These are phyloP conservation scores for Atethmia centrago DNA, from an alignment of 2,888 invertebrate genomes.

Conservation along the genomic window DNA sequence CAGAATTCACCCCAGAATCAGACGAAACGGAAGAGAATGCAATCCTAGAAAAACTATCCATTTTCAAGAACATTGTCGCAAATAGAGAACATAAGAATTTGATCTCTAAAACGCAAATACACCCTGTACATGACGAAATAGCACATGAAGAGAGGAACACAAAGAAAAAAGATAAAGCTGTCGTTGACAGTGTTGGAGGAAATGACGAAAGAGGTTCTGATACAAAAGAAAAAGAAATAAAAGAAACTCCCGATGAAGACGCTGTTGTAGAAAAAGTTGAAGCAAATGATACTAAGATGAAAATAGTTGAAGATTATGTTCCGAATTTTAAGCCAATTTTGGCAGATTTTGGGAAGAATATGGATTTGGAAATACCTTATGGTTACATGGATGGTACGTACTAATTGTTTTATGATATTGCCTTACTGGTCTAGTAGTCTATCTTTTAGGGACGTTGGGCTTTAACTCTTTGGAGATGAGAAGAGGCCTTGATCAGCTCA, in stretches of 20 bases:
- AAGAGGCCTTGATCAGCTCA: too few relatives aligned
- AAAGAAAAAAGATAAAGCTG: slow-evolving; percentile 85
- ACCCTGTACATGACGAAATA: slow-evolving; percentile 82
- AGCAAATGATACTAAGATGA: slow-evolving; percentile 7
- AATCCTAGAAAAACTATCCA: slow-evolving; percentile 80
- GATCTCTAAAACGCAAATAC: slow-evolving; percentile 80
- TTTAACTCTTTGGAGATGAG: too few relatives aligned
- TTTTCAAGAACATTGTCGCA: slow-evolving; percentile 82
- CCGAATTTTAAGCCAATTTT: slow-evolving; percentile 81
- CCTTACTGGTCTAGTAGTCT: neutral
- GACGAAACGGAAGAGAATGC: slow-evolving; percentile 75
- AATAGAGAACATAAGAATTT: slow-evolving; percentile 76
- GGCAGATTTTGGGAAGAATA: slow-evolving; percentile 72
- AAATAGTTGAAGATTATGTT: slow-evolving; percentile 33
- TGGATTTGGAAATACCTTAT: slow-evolving; percentile 75
- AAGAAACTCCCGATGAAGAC: slow-evolving; percentile 18
- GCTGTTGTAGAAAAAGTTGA: slow-evolving; percentile 5
- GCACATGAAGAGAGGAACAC: slow-evolving; percentile 81
- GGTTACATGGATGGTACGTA: slow-evolving; percentile 71
- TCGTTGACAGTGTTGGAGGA: slow-evolving; percentile 48
- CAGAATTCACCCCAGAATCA: slow-evolving; percentile 51
- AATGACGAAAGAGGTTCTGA: slow-evolving; percentile 4
- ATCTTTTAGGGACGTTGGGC: too few relatives aligned
- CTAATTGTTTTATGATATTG: neutral
- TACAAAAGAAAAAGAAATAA: neutral